These are phyloP conservation scores for Verasper variegatus DNA, from an alignment of 2,113 vertebrate species.

Conservation along the genomic window DNA sequence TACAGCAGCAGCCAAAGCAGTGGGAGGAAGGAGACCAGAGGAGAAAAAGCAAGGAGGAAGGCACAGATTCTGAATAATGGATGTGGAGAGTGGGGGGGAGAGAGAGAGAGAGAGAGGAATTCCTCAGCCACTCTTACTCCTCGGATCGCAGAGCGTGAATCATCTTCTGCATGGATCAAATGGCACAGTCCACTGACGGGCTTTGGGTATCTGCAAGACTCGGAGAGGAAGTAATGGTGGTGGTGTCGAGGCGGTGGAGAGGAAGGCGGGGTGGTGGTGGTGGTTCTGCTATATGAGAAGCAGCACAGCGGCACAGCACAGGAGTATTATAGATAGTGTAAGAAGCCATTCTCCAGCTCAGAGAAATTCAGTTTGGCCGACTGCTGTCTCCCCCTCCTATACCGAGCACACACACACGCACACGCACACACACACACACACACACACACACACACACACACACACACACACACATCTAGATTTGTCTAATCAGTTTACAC, in stretches of 20 bases:
- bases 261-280: background rate
- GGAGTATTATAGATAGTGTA: background rate
- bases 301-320: conserved; percentile 17
- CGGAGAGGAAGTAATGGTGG: conserved; percentile 25
- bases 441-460: conserved; percentile 43
- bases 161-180: conserved; percentile 77
- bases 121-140: conserved; percentile 60
- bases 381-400: conserved; percentile 19
- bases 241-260: background rate
- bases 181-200: conserved; percentile 62
- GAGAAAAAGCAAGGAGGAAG: conserved; percentile 25
- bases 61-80: conserved; percentile 72
- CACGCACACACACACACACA: conserved; percentile 41
- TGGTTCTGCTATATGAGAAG: conserved; percentile 28
- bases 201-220: conserved; percentile 53
- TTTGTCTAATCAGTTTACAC: conserved; percentile 84
- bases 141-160: conserved; percentile 73
- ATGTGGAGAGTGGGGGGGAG: conserved; percentile 49
- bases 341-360: conserved; percentile 35
- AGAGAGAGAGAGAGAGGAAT: conserved; percentile 56
- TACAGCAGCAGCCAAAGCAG: conserved; percentile 40
- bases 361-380: conserved; percentile 23
- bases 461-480: conserved; percentile 46
- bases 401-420: background rate
- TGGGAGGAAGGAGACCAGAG: conserved; percentile 27